Percentiles rank a stretch among this genome's conserved stretches.
These are phyloP conservation scores for Neolamprologus longior DNA, from an alignment of 2,113 vertebrate species.

Conservation along the genomic window DNA sequence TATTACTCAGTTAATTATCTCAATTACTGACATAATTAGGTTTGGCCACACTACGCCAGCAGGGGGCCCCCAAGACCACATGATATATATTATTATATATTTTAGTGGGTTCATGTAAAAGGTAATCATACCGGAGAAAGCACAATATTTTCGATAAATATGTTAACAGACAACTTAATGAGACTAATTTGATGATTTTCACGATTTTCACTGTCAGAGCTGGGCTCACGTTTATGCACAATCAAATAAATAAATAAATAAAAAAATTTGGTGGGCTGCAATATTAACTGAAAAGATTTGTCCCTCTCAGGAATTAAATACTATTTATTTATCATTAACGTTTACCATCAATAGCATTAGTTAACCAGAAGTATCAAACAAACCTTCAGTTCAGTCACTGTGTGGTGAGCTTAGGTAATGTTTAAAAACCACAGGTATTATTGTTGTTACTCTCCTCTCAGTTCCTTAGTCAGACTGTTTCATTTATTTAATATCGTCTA, in stretches of 20 bases:
- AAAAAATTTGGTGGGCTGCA: neutral
- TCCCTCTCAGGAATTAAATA: neutral
- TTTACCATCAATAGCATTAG: neutral
- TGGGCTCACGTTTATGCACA: neutral
- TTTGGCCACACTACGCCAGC: neutral
- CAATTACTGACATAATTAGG: neutral
- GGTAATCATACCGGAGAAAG: neutral
- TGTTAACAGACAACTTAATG: neutral
- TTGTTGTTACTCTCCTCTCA: neutral
- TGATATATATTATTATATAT: fast-evolving
- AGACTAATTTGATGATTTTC: neutral
- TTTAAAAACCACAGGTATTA: neutral
- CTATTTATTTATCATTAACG: neutral
- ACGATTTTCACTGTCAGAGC: neutral
- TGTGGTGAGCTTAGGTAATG: neutral
- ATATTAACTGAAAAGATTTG: neutral
- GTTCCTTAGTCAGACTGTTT: neutral
- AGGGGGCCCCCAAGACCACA: neutral
- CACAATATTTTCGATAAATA: neutral
- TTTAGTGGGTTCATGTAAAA: fast-evolving
- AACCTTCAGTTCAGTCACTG: neutral
- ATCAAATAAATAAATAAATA: fast-evolving
- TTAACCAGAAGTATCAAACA: neutral
- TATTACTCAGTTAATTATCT: neutral
- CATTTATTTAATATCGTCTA: neutral